Evolutionary conservation across 2,888 invertebrate genomes (phyloP).

Genomic region (Drosophila mimica): DNA sequence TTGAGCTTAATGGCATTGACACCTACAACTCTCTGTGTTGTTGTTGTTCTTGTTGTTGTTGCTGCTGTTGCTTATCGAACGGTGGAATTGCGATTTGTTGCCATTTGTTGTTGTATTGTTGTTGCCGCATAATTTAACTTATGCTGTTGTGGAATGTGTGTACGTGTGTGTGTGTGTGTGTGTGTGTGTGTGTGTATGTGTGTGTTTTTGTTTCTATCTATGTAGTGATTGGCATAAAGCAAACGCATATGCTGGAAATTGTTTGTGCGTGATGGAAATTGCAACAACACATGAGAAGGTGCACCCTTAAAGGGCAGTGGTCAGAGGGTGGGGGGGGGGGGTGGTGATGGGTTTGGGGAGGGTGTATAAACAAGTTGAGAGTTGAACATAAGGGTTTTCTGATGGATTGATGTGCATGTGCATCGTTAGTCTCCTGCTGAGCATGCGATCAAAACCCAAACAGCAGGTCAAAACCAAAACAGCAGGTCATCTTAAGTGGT

Average conservation of each 20-base stretch:
- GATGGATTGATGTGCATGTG: conserved; percentile 6
- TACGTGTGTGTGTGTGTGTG: conserved; percentile 1
- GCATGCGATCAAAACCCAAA: conserved; percentile 1
- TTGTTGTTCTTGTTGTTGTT: conserved; percentile 17
- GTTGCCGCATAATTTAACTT: conserved; percentile 71
- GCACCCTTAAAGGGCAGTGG: conserved; percentile 9
- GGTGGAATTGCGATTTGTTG: conserved; percentile 59
- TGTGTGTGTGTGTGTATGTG: conserved; percentile 20
- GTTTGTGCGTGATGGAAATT: conserved; percentile 53
- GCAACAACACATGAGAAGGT: conserved; percentile 16
- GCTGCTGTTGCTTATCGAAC: conserved; percentile 51
- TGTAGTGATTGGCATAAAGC: conserved; percentile 70
- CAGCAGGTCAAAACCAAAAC: conserved; percentile 3
- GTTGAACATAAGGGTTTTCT: conserved; percentile 20
- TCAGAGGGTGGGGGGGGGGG: neutral
- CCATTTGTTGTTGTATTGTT: conserved; percentile 27
- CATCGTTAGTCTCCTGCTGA: neutral
- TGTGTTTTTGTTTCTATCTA: conserved; percentile 12
- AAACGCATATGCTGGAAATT: conserved; percentile 62
- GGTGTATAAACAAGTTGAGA: neutral
- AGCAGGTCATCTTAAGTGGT: neutral
- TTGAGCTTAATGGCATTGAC: conserved; percentile 44
- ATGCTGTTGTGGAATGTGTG: conserved; percentile 25
- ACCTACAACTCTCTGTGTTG: conserved; percentile 39
- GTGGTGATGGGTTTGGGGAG: neutral